Percentiles rank a stretch among this genome's conserved stretches.
Conservation (phyloP, 2,113 vertebrate species). For the Coreoperca whiteheadi region DNA sequence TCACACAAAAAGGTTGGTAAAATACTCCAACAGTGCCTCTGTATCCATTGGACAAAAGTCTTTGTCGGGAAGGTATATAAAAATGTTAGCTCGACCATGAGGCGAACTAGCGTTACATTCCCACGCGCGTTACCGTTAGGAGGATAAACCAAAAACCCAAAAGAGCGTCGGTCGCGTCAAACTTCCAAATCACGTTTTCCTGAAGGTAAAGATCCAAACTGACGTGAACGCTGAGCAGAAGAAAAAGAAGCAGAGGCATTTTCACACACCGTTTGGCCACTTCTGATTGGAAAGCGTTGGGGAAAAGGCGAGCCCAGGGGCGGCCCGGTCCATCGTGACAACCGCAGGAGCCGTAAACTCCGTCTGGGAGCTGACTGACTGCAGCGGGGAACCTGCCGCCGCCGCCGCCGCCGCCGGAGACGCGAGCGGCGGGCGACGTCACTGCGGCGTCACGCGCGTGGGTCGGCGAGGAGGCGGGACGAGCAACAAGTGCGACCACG, state of each 20-base stretch:
- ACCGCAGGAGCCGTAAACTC: background rate
- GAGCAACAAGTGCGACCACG: too few relatives aligned
- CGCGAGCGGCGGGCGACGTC: conserved; percentile 48
- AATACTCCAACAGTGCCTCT: background rate
- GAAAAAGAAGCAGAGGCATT: background rate
- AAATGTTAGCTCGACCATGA: background rate
- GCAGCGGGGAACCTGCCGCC: conserved; percentile 29
- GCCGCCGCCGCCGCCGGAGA: conserved; percentile 25
- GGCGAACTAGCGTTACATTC: conserved; percentile 11
- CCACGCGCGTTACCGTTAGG: background rate
- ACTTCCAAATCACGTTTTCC: conserved; percentile 21
- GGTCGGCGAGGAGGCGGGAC: conserved; percentile 20
- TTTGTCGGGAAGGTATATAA: background rate
- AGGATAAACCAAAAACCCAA: too few relatives aligned
- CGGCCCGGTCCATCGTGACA: conserved; percentile 11
- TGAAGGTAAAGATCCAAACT: conserved; percentile 24
- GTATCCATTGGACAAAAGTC: background rate
- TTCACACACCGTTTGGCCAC: background rate
- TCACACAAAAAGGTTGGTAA: background rate
- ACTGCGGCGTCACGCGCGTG: conserved; percentile 9
- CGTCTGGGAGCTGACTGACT: conserved; percentile 22
- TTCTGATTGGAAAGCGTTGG: background rate
- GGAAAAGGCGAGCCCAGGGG: too few relatives aligned
- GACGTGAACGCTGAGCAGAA: background rate
- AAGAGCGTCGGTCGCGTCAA: background rate